Evolutionary conservation across 2,888 invertebrate genomes (phyloP).

Genomic region (Arge pagana): DNA sequence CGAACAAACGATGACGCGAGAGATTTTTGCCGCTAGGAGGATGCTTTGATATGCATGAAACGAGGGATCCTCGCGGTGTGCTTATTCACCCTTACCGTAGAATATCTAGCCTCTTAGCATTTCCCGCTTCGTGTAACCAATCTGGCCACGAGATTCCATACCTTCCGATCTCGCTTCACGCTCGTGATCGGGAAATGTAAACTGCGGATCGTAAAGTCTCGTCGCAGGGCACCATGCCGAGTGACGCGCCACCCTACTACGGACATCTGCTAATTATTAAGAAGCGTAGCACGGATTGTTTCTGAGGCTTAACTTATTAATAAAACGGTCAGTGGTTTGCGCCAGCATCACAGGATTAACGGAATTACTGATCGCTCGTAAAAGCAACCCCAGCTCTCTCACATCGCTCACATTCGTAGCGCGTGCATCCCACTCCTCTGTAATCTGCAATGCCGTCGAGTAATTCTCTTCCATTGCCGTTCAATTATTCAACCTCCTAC

Average conservation of each 20-base stretch:
- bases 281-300: slow-evolving; percentile 45
- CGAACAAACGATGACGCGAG: slow-evolving; percentile 32
- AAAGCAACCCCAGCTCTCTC: neutral
- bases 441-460: no score
- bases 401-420: no score
- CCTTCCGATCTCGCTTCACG: no score
- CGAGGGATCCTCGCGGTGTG: slow-evolving; percentile 35
- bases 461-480: no score
- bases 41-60: slow-evolving; percentile 57
- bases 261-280: no score
- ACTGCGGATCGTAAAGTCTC: no score
- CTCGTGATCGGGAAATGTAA: no score
- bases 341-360: slow-evolving; percentile 10
- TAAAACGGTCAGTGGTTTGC: slow-evolving; percentile 40
- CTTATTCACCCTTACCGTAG: slow-evolving; percentile 8
- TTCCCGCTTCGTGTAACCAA: slow-evolving; percentile 23
- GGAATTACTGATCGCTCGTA: slow-evolving; percentile 16
- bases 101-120: no score
- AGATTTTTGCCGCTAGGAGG: slow-evolving; percentile 34
- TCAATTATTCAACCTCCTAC: no score
- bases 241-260: no score
- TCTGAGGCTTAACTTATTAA: slow-evolving; percentile 50
- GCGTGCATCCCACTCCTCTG: no score
- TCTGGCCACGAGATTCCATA: slow-evolving; percentile 2
- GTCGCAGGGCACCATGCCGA: no score